Base-by-base conservation (phyloP, 2,113 vertebrate species). In the Catharus fuscescens region DNA sequence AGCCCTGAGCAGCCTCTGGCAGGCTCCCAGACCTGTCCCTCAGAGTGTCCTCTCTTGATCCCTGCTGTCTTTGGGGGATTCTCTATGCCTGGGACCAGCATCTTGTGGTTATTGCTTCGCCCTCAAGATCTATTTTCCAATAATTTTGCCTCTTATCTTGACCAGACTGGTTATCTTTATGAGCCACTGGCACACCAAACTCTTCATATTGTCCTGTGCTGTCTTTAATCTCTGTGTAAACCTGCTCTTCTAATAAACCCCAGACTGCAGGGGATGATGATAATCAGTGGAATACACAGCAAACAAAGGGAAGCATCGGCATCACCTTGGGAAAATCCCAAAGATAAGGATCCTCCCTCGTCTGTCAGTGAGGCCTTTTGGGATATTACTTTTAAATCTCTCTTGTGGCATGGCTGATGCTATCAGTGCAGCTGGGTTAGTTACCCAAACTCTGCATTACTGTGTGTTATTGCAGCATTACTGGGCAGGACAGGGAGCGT, bases 321-420 rank as follows among this genome's bases (percentile, higher is more conserved):
- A 50, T 56, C 79, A 57, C 40, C 71, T 50, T 40, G 86, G 86
- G 80, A 48, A 90, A 91, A 36, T 45, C 71, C 31, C 13, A 15
- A 9, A 73, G 66, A 88, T 50, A 62, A 85, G 42, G 56, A 70
- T 84, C 45, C 36, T 67, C 67, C 47, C 44, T 18, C 18, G 28
- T 10, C 67, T 45, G 25, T 23, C 0, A 2, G 50, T 14, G 52
- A 31, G 47, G n/a, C 76, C 66, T 83, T 21, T 23, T 0, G 6
- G 54, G 65, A 81, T 93, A 93, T 90, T 96, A 12, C 52, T 95
- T 95, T 71, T 86, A 66, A 90, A 76, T 91, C 57, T 80, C 56
- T 28, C 53, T 7, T 31, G 25, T 79, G 70, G 42, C 56, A 26
- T 0, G 8, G 52, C 71, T 76, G 86, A 91, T 96, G 71, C 36